A percentile compares a stretch with the other conserved stretches of the same genome.
These are phyloP conservation scores for Pygoscelis antarcticus DNA, from an alignment of 2,113 vertebrate genomes.

Conservation along the genomic window DNA sequence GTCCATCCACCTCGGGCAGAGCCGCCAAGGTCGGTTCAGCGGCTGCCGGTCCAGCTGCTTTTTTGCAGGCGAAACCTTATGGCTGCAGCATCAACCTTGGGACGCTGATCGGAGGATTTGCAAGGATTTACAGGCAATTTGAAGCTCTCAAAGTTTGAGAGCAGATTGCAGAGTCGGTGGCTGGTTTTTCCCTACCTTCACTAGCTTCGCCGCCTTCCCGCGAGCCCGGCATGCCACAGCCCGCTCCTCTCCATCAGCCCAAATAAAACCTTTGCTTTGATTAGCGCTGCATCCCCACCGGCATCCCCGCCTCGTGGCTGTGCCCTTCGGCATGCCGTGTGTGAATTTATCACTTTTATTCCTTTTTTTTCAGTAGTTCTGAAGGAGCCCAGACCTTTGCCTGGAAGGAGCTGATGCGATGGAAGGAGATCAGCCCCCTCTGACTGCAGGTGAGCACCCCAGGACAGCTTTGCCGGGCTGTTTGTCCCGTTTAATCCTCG, in stretches of 20 bases:
- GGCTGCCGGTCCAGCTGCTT: background rate
- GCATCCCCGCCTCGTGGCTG: fast-evolving
- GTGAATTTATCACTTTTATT: fast-evolving
- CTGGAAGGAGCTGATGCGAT: background rate
- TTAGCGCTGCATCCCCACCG: fast-evolving
- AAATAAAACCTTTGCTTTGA: background rate
- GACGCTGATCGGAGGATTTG: fast-evolving
- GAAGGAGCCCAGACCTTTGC: background rate
- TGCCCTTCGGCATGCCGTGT: fast-evolving
- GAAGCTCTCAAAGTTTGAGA: fast-evolving
- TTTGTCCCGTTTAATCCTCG: fast-evolving
- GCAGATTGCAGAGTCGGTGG: fast-evolving
- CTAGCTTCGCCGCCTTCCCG: background rate
- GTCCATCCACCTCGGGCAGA: background rate
- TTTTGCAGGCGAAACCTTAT: fast-evolving
- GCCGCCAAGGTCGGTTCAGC: background rate
- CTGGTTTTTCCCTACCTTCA: background rate
- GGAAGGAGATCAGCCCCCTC: background rate
- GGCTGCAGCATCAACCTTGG: background rate
- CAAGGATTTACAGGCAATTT: background rate
- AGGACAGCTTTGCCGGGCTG: background rate
- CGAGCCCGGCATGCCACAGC: background rate
- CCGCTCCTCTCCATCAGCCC: background rate
- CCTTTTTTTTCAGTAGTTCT: background rate
- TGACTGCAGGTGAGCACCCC: background rate